Base-by-base conservation (phyloP, 2,888 invertebrate species). In the Oxyscelio sp. region DNA sequence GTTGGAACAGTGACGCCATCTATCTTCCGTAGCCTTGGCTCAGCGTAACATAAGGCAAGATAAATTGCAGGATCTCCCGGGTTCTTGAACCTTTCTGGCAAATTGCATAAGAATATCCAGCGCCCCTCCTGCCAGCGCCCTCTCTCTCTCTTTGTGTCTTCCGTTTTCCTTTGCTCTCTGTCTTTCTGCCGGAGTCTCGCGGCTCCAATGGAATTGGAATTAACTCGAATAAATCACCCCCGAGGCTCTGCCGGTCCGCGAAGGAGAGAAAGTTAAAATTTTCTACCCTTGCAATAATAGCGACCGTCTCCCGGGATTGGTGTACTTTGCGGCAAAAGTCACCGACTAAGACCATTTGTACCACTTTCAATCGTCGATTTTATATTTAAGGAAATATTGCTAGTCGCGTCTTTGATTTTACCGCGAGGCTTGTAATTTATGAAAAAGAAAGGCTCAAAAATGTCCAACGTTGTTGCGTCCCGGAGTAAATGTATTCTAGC, bases 41-140 rank as follows among this genome's bases (percentile, higher is more conserved):
- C 93, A 93, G 94, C 93, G 94, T 94, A 94, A 94, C 94, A 94
- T 94, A 94, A 94, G 94, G 94, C 94, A 94, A 94, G 94, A 94
- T 94, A 94, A 94, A 94, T 94, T 94, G 93, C 94, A 93, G 94
- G 94, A 94, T 94, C 94, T 94, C 93, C 92, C 92, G 92, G 94
- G 94, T 94, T 94, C 94, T 94, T 94, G 94, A 94, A 94, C 94
- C 94, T 94, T 94, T 94, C 94, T 94, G 94, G 94, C 94, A 94
- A 94, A 94, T 94, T 94, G 94, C 94, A 94, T 94, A 94, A 94
- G 94, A 94, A 94, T 94, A 84, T 88, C 86, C 86, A 63, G 74
- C 84, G 73, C 84, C 85, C 85, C 83, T 75, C 74, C 74, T 43
- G 70, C 83, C 87, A 85, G 85, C 83, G 77, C 81, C n/a, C n/a